Conservation (phyloP, 2,797 vertebrate species). For the Ambastaia sidthimunki region DNA sequence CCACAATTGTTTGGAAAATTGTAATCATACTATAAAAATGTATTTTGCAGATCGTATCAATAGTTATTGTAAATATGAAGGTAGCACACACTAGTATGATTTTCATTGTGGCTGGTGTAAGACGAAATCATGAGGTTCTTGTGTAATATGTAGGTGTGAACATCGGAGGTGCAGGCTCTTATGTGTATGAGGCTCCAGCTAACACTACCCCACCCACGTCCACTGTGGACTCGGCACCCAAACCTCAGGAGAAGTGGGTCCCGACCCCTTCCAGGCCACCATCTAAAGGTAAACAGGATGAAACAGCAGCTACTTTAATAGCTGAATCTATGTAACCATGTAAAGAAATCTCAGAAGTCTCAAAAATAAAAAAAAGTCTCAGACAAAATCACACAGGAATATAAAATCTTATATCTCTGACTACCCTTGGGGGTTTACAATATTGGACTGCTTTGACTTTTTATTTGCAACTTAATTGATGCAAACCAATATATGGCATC, state of each 20-base stretch:
- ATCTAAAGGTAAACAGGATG: conserved; percentile 84
- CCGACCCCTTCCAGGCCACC: conserved; percentile 78
- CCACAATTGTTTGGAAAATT: not conserved
- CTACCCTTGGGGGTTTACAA: no score
- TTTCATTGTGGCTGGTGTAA: no score
- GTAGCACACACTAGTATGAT: not conserved
- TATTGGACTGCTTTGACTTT: no score
- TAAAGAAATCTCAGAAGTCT: not conserved
- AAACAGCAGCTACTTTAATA: not conserved
- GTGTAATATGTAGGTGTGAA: conserved; percentile 84
- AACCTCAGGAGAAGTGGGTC: conserved; percentile 82
- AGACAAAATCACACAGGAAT: no score
- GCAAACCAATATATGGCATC: no score
- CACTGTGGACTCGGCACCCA: conserved; percentile 74
- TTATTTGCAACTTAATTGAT: no score
- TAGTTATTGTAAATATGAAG: not conserved
- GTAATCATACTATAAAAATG: not conserved
- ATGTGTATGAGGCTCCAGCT: conserved; percentile 88
- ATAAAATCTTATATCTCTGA: no score
- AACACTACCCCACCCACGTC: conserved; percentile 74
- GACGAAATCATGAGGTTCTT: not conserved
- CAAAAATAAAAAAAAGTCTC: no score
- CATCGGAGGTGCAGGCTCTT: conserved; percentile 93
- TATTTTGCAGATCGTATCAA: not conserved
- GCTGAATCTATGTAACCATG: not conserved